Conservation (phyloP, 2,888 invertebrate genomes). For the Gnatocerus cornutus region DNA sequence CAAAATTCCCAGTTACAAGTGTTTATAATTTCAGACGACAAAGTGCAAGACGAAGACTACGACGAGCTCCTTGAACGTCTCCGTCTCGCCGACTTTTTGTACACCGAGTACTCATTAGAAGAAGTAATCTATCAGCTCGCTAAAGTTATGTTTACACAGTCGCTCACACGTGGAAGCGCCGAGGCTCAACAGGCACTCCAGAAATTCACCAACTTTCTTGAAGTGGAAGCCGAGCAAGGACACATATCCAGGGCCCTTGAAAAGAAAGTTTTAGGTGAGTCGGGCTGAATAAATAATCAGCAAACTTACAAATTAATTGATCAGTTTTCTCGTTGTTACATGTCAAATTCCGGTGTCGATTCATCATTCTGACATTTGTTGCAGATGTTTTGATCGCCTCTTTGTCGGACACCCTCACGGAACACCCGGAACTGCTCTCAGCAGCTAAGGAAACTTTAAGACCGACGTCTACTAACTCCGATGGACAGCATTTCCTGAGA, state of each 20-base stretch:
- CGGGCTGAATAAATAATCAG: not conserved
- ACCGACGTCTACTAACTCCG: conserved; percentile 54
- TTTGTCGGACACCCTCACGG: conserved; percentile 81
- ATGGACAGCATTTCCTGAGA: conserved; percentile 70
- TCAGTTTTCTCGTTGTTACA: too few species aligned
- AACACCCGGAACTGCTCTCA: conserved; percentile 79
- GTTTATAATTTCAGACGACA: conserved; percentile 49
- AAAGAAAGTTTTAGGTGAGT: conserved; percentile 83
- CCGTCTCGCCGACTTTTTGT: conserved; percentile 80
- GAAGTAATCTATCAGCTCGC: conserved; percentile 88
- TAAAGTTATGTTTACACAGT: conserved; percentile 87
- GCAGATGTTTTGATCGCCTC: conserved; percentile 84
- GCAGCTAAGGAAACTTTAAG: conserved; percentile 55
- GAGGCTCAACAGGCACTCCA: conserved; percentile 83
- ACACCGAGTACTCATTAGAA: conserved; percentile 84
- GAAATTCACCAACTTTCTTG: conserved; percentile 83
- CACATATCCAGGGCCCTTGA: conserved; percentile 83
- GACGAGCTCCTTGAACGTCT: conserved; percentile 81
- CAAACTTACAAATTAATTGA: too few species aligned
- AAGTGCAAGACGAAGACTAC: conserved; percentile 72
- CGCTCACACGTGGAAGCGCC: conserved; percentile 79
- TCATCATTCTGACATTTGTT: conserved; percentile 6
- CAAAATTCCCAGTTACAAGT: not conserved
- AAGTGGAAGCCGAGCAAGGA: conserved; percentile 82
- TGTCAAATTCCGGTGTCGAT: not conserved